Conservation (phyloP, 2,113 vertebrate genomes). For the Daphoenositta chrysoptera region DNA sequence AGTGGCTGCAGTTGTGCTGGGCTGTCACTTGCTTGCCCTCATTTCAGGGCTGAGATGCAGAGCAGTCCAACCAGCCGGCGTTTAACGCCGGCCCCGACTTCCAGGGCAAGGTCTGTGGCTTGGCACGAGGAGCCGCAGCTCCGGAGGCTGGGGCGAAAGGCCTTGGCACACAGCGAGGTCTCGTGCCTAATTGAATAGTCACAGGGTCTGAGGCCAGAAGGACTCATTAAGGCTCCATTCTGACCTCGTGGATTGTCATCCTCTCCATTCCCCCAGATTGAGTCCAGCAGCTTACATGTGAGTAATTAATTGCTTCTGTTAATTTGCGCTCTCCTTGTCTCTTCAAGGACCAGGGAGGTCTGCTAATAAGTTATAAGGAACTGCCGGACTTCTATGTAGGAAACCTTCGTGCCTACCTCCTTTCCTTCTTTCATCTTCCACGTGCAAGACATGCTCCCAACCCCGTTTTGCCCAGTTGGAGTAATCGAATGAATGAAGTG, state of each 20-base stretch:
- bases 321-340: background rate
- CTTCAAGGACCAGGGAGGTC: background rate
- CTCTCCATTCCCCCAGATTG: background rate
- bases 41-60: constrained; percentile 45
- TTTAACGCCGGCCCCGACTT: background rate
- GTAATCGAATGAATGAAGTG: background rate
- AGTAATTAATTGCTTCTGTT: constrained; percentile 33
- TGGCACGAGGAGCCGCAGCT: background rate
- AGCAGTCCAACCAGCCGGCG: background rate
- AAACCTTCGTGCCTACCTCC: background rate
- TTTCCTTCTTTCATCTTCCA: background rate
- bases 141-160: background rate
- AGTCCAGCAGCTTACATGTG: background rate
- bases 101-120: constrained; percentile 25
- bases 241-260: background rate
- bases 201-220: background rate
- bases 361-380: background rate
- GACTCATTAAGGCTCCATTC: background rate
- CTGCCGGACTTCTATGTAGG: background rate
- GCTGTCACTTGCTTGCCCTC: constrained; percentile 34
- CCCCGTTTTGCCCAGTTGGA: background rate
- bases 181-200: constrained; percentile 43
- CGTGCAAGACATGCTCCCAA: background rate
- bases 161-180: background rate
- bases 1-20: background rate